Evolutionary conservation across 2,888 invertebrate species (phyloP).

Genomic region (Orthonychiurus folsomi): DNA sequence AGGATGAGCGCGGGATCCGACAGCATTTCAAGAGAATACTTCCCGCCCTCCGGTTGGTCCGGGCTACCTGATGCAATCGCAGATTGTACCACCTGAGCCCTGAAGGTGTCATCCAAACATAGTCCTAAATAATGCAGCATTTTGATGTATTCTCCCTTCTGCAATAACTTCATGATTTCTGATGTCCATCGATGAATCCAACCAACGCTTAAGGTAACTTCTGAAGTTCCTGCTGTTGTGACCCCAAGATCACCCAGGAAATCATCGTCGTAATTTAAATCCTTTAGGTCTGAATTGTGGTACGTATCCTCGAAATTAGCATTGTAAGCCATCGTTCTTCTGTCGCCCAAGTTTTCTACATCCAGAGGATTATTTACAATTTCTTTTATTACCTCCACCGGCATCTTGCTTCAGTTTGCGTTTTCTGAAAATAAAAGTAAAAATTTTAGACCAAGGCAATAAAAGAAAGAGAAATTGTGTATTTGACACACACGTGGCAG

Average conservation of each 20-base stretch:
- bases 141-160: slow-evolving; percentile 24
- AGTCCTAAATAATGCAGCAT: slow-evolving; percentile 29
- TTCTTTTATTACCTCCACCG: not conserved
- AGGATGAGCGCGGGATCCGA: slow-evolving; percentile 1
- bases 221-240: not conserved
- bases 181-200: slow-evolving; percentile 16
- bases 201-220: not conserved
- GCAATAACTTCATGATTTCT: slow-evolving; percentile 26
- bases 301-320: not conserved
- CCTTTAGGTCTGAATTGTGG: not conserved
- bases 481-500: no score
- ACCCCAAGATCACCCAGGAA: not conserved
- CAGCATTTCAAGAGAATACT: slow-evolving; percentile 5
- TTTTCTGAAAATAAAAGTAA: not conserved
- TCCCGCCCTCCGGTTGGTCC: not conserved
- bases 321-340: not conserved
- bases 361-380: not conserved
- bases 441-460: not conserved
- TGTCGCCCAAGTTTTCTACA: not conserved
- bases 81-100: slow-evolving; percentile 17
- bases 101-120: slow-evolving; percentile 28
- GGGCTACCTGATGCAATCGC: not conserved
- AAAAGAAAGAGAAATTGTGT: not conserved
- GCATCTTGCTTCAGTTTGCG: not conserved
- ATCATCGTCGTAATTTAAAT: not conserved